Evolutionary conservation across 2,113 vertebrate species (phyloP), one percentile per base, ranked within the genome.

Genomic region (Poeciliopsis occidentalis): DNA sequence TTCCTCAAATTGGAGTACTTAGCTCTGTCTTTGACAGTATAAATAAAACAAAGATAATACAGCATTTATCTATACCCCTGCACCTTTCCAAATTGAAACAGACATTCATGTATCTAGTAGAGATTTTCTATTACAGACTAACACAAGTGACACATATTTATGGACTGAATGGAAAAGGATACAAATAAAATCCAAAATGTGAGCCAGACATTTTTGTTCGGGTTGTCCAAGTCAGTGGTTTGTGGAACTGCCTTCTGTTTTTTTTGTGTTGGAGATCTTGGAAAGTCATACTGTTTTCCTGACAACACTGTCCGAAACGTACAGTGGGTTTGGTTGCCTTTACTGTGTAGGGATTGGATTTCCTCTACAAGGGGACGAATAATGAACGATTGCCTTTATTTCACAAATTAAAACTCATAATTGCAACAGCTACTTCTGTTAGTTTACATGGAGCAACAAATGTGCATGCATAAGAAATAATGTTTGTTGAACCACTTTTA

Each of bases 1-100:
- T 68, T 74, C 60, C 66, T 72, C 75, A 86, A 83, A 82, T 74
- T 70, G 71, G 67, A 68, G 1, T 22, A 34, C 76, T 81, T 69
- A 62, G 76, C 81, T 75, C 12, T 41, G 65, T 67, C 39, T 64
- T 81, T 24, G 51, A 73, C 37, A 60, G 66, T 39, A 85, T 75
- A 63, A 83, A 54, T 54, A 22, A 85, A 82, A 81, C 3, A 69
- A 76, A 78, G 65, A 22, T 6, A 8, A 22, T 54, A 24, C 22
- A 24, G 17, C 17, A 24, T 22, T 19, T 19, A 22, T 7, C 10
- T 37, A 12, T 37, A 37, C 34, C 10, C 34, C 34, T 11, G 10
- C 34, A 37, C 2, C 34, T 37, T 37, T 37, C 34, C 34, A 37
- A 37, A 37, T 37, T 15, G 39, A 41, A 41, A 41, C 39, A 3